Evolutionary conservation across 1,140 invertebrate species (phyloP), one percentile per base, ranked within the genome.

Genomic region (Metopolophium dirhodum): DNA sequence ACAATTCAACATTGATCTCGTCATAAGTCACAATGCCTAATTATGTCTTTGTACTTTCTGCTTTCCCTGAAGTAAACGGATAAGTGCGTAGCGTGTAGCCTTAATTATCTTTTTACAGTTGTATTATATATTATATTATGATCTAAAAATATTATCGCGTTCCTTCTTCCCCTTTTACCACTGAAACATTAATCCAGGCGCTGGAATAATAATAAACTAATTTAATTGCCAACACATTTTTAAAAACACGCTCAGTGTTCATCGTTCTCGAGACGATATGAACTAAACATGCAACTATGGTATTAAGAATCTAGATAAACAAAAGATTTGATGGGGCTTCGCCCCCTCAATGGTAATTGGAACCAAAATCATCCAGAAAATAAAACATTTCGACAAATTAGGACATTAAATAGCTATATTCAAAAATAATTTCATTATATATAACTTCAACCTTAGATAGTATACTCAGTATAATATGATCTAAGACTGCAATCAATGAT

Each of bases 161-260:
- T 77, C 45, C 68, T 91, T 83, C 68, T 49, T 45, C 47, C 49
- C 51, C 51, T 41, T 89, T 57, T 57, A 57, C 22, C 35, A 37
- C 20, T 37, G 35, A 57, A 89, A 83, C 20, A 51, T 92, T 85
- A 91, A 92, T 92, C 51, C 91, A 77, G 47, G 91, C 68, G 30
- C 68, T 82, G 91, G 77, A 82, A 83, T 49, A 92, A 92, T 82
- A 85, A 92, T 49, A 92, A 83, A 41, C 51, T 35, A 37, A 49
- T 35, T 49, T 92, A 92, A 92, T 92, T 85, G 68, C 77, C 20
- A 83, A 92, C 91, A 92, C 45, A 45, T 92, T 92, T 77, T 49
- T 82, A 18, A 49, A 91, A 89, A 37, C 88, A 8, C 23, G n/a
- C 51, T 30, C 30, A n/a, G 88, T 57, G 26, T 35, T 26, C 11